A percentile compares a stretch with the other conserved stretches of the same genome.
Evolutionary conservation across 2,113 vertebrate species (phyloP).

Genomic region (Vulpes vulpes): DNA sequence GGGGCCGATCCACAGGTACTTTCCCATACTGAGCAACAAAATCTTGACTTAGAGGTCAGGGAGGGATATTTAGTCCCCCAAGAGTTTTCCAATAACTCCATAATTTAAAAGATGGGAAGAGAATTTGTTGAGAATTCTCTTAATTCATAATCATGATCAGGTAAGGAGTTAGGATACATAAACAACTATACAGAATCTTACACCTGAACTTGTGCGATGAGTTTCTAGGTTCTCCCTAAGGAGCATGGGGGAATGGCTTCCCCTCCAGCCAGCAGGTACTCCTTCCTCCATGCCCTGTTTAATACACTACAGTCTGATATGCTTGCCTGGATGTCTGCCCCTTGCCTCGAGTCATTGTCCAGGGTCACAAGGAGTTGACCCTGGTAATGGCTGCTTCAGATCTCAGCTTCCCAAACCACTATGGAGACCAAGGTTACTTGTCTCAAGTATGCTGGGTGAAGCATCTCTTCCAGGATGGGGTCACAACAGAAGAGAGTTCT

Average conservation of each 20-base stretch:
- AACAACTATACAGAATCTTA: neutral
- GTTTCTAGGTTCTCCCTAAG: neutral
- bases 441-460: neutral
- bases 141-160: neutral
- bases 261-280: accelerated
- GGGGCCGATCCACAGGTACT: neutral
- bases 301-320: neutral
- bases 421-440: neutral
- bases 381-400: neutral
- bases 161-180: constrained; percentile 11
- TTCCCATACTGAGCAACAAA: neutral
- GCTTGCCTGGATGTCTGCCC: neutral
- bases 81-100: neutral
- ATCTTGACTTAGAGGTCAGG: neutral
- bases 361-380: neutral
- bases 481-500: neutral
- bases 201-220: neutral
- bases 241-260: neutral
- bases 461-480: neutral
- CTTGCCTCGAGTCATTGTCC: neutral
- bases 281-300: neutral
- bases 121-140: neutral
- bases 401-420: neutral
- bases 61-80: neutral
- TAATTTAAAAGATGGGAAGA: neutral